Base-by-base conservation (phyloP, 2,888 invertebrate genomes). In the Agrotis exclamationis region DNA sequence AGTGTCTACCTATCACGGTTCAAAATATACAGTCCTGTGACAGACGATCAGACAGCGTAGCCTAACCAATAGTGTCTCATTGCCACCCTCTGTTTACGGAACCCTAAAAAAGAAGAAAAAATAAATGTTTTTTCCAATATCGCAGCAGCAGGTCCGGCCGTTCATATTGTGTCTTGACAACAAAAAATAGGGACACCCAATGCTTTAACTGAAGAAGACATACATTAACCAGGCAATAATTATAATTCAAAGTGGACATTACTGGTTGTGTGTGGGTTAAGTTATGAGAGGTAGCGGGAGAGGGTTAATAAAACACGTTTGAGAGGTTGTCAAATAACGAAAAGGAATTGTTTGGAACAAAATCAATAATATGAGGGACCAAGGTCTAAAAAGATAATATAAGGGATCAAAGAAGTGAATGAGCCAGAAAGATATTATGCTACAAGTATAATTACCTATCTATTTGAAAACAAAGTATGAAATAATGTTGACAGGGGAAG, bases 161-260 rank as follows among this genome's bases (percentile, higher is more conserved):
- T 89, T 82, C 87, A 89, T 89, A 88, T 85, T 89, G 85, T 85
- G 80, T 86, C 85, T 88, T 89, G 94, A 93, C 94, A 93, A 90
- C 92, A 91, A 93, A 87, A 94, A 92, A 94, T 93, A 93, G 89
- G 95, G 93, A 95, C 95, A 94, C 94, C 94, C 94, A 93, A 92
- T 89, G 91, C 90, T 90, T 90, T 91, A 91, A 92, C 91, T 93
- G 93, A 95, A 95, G 93, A 96, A 95, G 95, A 95, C 95, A 96
- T 95, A 93, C 93, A 93, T 96, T 95, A 94, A 91, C 90, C 82
- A 76, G 84, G 91, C 91, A 91, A 95, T 96, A 94, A 95, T 95
- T 95, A 95, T 96, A 96, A 95, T 93, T 96, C 96, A 96, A 94
- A 90, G 91, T 90, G 93, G 93, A 93, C 93, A 92, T 93, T 92